Base-by-base conservation (phyloP, 1,140 invertebrate species). In the Littorina saxatilis region DNA sequence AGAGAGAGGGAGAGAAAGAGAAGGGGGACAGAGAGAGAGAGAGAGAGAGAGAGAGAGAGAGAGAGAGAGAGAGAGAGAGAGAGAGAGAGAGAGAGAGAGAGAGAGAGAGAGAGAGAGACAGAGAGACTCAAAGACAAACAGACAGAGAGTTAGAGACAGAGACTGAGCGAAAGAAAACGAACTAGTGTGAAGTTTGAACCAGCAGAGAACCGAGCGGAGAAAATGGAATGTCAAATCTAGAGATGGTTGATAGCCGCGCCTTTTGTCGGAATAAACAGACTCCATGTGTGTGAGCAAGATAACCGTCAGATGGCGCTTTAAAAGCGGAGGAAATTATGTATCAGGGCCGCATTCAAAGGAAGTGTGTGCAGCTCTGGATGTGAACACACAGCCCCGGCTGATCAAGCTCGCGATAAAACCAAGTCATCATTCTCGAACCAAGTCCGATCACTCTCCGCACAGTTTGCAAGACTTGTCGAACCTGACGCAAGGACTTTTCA, bases 381-480 rank as follows among this genome's bases (percentile, higher is more conserved):
- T 66, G 39, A 63, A 43, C 58, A 43, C 58, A 43, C 32, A 13
- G 58, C 55, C n/a, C 2, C 74, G 47, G 1, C 2, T 43, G 37
- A 43, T 43, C 37, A 43, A 13, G 7, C 70, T 40, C 39, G 35
- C 23, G 55, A 61, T 78, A 78, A 43, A 61, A 63, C 37, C 76
- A 58, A 76, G 55, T 58, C 37, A 78, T 52, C 55, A 55, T 76
- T 76, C 50, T 58, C 55, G 37, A 55, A 76, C 17, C 43, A 58
- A 55, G 47, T 76, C 76, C 37, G 35, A 35, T 63, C 37, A 61
- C 55, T 78, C 55, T 63, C n/a, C 58, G 58, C 55, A 61, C 55
- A n/a, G 35, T 78, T 78, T 43, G 39, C 55, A n/a, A 63, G 76
- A 40, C 37, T 63, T 63, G 76, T 78, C 76, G 55, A 78, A 78